These are phyloP conservation scores for Pecten maximus DNA, from an alignment of 2,888 invertebrate species.

Conservation along the genomic window DNA sequence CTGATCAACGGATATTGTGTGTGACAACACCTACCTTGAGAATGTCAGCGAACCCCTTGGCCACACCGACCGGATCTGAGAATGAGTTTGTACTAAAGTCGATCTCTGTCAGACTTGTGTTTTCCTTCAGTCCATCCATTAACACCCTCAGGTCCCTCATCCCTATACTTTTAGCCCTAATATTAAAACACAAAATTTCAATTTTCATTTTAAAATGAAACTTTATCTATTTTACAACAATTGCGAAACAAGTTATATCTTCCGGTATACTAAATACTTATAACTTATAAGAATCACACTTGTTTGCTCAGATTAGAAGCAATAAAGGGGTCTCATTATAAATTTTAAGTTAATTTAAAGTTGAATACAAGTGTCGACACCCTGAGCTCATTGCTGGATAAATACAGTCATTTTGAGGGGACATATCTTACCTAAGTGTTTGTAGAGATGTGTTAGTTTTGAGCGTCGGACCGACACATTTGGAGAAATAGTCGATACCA, in stretches of 20 bases:
- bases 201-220: too few species aligned
- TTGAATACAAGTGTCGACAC: background rate
- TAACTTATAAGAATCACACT: too few species aligned
- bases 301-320: too few species aligned
- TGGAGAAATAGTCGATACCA: slow-evolving; percentile 77
- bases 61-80: slow-evolving; percentile 63
- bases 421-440: slow-evolving; percentile 56
- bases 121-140: slow-evolving; percentile 67
- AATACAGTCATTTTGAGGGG: background rate
- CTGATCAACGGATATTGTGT: too few species aligned
- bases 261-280: too few species aligned
- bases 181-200: background rate
- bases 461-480: slow-evolving; percentile 74
- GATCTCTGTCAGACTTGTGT: slow-evolving; percentile 67
- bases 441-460: slow-evolving; percentile 70
- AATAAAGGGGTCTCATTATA: too few species aligned
- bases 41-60: slow-evolving; percentile 60
- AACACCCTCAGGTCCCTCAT: slow-evolving; percentile 68
- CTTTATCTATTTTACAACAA: too few species aligned
- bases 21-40: slow-evolving; percentile 68
- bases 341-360: background rate
- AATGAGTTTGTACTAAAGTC: slow-evolving; percentile 73
- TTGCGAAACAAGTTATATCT: too few species aligned
- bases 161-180: slow-evolving; percentile 73
- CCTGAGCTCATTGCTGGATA: too few species aligned